Evolutionary conservation across 2,797 vertebrate species (phyloP).

Genomic region (Momotus momota): DNA sequence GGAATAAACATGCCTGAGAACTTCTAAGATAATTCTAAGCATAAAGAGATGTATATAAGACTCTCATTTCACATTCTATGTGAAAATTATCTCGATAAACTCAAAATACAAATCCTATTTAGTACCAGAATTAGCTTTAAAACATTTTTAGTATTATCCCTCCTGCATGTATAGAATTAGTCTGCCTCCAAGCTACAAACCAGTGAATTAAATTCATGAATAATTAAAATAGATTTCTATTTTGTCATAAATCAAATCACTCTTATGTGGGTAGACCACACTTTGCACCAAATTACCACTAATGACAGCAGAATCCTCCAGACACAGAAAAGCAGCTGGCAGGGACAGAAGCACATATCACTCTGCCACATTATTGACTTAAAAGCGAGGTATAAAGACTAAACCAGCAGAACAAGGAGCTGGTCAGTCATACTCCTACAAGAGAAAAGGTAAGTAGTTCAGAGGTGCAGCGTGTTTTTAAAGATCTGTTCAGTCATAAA

Average conservation of each 20-base stretch:
- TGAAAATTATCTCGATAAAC: neutral
- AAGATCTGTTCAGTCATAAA: neutral
- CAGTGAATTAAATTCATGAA: neutral
- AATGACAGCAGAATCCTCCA: neutral
- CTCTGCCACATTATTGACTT: neutral
- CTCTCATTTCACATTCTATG: neutral
- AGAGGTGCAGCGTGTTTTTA: neutral
- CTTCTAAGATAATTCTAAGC: neutral
- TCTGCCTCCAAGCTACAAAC: neutral
- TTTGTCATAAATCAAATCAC: neutral
- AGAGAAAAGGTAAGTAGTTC: neutral
- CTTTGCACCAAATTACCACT: neutral
- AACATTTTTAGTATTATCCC: neutral
- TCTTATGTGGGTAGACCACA: neutral
- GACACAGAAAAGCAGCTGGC: neutral
- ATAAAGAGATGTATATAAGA: neutral
- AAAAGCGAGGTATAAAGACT: neutral
- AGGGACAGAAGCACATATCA: neutral
- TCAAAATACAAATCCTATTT: neutral
- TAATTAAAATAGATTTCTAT: neutral
- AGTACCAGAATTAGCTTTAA: neutral
- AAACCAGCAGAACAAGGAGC: neutral
- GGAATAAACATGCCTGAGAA: neutral
- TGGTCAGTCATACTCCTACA: neutral
- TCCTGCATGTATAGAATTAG: neutral